Evolutionary conservation across 2,113 vertebrate genomes (phyloP).

Genomic region (Platycercus adscitus): DNA sequence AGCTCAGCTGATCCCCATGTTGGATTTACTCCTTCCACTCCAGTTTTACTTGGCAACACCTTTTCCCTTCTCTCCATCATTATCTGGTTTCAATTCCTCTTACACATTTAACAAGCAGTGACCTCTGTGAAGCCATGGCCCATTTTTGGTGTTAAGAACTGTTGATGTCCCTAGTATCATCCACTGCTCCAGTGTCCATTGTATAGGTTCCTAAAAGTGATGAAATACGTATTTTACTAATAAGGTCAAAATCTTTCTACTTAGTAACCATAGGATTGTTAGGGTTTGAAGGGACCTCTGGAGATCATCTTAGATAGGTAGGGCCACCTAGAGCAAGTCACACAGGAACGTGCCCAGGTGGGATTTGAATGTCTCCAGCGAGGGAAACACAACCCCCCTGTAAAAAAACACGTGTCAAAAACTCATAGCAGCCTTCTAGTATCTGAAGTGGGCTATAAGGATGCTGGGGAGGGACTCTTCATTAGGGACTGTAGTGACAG

Average conservation of each 20-base stretch:
- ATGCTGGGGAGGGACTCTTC: no score
- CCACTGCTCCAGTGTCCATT: background rate
- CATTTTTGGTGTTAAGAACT: background rate
- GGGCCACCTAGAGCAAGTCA: background rate
- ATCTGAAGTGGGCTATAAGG: no score
- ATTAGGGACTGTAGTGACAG: no score
- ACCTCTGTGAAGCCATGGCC: background rate
- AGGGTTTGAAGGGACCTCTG: background rate
- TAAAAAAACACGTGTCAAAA: background rate
- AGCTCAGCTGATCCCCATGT: background rate
- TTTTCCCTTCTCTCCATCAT: fast-evolving
- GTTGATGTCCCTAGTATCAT: background rate
- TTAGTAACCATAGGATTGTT: background rate
- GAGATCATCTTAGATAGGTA: background rate
- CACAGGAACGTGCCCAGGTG: background rate
- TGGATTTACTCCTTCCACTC: background rate
- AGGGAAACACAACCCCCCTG: background rate
- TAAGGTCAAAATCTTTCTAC: background rate
- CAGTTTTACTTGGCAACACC: background rate
- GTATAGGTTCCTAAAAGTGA: background rate
- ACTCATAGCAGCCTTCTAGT: background rate
- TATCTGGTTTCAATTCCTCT: background rate
- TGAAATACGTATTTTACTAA: background rate
- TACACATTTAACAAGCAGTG: background rate
- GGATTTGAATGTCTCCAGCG: background rate